Percentiles rank a stretch among this genome's conserved stretches.
Evolutionary conservation across 1,140 invertebrate species (phyloP).

Genomic region (Saccostrea cuccullata): DNA sequence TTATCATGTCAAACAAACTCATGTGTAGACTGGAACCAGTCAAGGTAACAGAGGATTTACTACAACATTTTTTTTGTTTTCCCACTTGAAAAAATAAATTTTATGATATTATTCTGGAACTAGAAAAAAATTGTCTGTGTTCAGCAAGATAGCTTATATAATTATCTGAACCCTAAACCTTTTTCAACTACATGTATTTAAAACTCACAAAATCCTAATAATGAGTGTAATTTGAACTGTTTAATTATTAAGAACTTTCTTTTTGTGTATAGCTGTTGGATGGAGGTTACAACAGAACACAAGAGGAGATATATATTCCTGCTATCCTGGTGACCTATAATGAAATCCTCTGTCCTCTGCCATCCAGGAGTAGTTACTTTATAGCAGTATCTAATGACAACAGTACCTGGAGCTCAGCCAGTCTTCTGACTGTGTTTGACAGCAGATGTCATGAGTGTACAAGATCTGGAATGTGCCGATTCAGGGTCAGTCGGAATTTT

Average conservation of each 20-base stretch:
- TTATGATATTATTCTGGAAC: too few species aligned
- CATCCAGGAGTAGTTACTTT: constrained; percentile 58
- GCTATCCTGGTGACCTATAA: constrained; percentile 63
- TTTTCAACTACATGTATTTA: too few species aligned
- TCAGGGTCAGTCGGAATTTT: constrained; percentile 55
- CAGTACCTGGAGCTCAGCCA: constrained; percentile 45
- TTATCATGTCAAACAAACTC: constrained; percentile 51
- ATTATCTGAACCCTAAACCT: too few species aligned
- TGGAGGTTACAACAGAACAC: constrained; percentile 47
- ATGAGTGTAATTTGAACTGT: too few species aligned
- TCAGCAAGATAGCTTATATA: too few species aligned
- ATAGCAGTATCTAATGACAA: constrained; percentile 62
- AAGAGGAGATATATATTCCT: constrained; percentile 44
- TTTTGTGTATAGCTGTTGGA: constrained; percentile 44
- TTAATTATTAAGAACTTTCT: neutral
- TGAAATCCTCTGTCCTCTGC: constrained; percentile 57
- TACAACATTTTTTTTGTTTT: neutral
- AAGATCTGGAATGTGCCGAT: constrained; percentile 55
- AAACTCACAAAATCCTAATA: too few species aligned
- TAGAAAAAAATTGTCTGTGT: too few species aligned
- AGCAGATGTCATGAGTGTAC: constrained; percentile 60
- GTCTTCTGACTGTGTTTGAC: constrained; percentile 57
- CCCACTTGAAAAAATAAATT: too few species aligned
- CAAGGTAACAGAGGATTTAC: neutral
- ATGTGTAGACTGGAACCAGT: constrained; percentile 47